These are phyloP conservation scores for Ruditapes philippinarum DNA, from an alignment of 1,140 invertebrate species.

Conservation along the genomic window DNA sequence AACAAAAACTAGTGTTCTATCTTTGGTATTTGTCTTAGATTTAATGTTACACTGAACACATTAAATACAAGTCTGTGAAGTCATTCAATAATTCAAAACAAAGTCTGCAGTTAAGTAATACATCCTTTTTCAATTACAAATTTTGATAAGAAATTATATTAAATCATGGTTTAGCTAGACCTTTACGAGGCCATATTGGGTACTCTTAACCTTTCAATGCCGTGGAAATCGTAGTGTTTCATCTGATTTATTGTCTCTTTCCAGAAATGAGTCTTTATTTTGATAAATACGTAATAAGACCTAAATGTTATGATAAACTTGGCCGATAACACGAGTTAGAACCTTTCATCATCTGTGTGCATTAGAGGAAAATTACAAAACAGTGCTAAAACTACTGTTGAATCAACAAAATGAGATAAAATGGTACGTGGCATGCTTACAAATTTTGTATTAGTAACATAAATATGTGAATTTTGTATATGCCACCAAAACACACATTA, in stretches of 20 bases:
- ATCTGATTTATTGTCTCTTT: not conserved
- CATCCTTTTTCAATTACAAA: not conserved
- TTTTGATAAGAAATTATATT: not conserved
- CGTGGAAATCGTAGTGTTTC: not conserved
- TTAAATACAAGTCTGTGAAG: not conserved
- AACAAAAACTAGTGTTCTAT: not conserved
- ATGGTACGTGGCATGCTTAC: not conserved
- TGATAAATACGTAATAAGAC: not conserved
- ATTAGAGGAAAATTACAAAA: not conserved
- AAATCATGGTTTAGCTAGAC: not conserved
- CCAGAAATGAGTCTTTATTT: not conserved
- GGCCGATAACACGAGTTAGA: not conserved
- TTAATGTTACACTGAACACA: not conserved
- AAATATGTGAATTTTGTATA: no score
- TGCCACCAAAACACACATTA: no score
- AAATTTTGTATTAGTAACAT: not conserved
- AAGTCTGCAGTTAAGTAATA: not conserved
- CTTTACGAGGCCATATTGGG: not conserved
- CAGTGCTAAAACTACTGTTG: not conserved
- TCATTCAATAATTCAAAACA: not conserved
- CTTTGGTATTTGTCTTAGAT: not conserved
- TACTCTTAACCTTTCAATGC: not conserved
- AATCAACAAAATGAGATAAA: not conserved
- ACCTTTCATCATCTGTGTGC: not conserved
- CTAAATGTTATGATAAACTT: not conserved